These are phyloP conservation scores for Prunella strophiata DNA, from an alignment of 2,797 vertebrate genomes.

Conservation along the genomic window DNA sequence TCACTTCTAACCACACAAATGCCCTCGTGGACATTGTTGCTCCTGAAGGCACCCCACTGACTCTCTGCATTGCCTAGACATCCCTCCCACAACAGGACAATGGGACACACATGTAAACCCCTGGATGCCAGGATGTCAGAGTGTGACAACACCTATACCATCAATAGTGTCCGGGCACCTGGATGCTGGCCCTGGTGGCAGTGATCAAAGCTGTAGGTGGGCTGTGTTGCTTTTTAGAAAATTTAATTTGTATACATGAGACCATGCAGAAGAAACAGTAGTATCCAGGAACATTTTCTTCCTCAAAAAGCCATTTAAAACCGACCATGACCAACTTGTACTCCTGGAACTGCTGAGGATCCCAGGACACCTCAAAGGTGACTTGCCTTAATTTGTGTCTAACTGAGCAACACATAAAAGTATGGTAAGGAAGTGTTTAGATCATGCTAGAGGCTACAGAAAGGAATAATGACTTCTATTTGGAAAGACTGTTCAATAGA, in stretches of 20 bases:
- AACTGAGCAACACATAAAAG: neutral
- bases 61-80: neutral
- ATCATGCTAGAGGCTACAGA: conserved; percentile 1
- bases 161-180: neutral
- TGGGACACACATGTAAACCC: neutral
- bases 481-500: conserved; percentile 23
- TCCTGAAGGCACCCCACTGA: neutral
- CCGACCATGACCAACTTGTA: neutral
- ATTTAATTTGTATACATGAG: neutral
- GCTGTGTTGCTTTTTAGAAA: neutral
- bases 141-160: neutral
- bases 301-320: neutral
- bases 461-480: neutral
- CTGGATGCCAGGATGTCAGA: neutral
- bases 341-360: neutral
- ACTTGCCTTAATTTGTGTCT: neutral
- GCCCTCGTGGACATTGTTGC: accelerated
- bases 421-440: neutral
- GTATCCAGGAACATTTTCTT: neutral
- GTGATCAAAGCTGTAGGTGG: neutral
- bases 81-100: neutral
- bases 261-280: neutral
- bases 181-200: neutral
- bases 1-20: neutral
- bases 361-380: neutral